Base-by-base conservation (phyloP, 2,797 vertebrate species). In the Oreochromis mossambicus region DNA sequence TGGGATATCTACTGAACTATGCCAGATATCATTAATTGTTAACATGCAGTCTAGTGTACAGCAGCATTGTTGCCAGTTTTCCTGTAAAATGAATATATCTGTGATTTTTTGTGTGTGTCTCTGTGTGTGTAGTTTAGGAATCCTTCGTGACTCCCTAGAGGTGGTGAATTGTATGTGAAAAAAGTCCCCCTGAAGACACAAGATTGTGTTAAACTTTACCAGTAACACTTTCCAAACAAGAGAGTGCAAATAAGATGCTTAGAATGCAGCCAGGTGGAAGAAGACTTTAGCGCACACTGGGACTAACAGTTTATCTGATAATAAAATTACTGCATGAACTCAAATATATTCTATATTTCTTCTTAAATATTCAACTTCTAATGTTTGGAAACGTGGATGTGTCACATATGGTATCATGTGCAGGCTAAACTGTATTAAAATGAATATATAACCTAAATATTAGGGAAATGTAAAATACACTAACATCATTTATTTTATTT, bases 291-390 rank as follows among this genome's bases (percentile, higher is more conserved):
- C 83, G 84, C 94, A 87, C 94, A 79, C 51, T 91, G 95, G 96
- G 95, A 95, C 77, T 96, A 91, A 93, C 96, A 96, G 94, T 91
- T 96, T 95, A 90, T 87, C 82, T 88, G 77, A 90, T 92, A 93
- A 94, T 93, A 84, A 90, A 94, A 94, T 94, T 90, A 93, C 70
- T 78, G 61, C 82, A 78, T 79, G 77, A 88, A 81, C 82, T 89
- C 70, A 63, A 79, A 87, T 78, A 68, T 9, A 24, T 51, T 73
- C 19, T 14, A 34, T 38, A 50, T 38, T 41, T 77, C 55, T 81
- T 21, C 10, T 4, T 8, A 54, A 58, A 77, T 51, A 32, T 66
- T 10, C 3, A 52, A 61, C 38, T 52, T 85, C 54, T 58, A 36
- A 61, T 21, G 17, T 81, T 55, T 19, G 29, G 17, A 58, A 46